Base-by-base conservation (phyloP, 2,113 vertebrate genomes). In the Irena cyanogastra region DNA sequence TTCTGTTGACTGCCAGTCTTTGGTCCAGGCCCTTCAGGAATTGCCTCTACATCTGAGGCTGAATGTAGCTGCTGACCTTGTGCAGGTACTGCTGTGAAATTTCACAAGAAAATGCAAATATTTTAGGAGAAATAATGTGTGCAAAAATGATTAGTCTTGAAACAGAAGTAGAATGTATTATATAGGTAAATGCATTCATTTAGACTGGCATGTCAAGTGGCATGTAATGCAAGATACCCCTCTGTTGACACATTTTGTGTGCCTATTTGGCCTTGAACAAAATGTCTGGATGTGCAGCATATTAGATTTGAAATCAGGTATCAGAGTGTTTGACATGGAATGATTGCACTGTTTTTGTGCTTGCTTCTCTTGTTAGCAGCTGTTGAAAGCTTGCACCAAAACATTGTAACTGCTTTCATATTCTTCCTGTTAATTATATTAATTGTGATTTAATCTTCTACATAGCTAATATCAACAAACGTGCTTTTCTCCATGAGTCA, bases 21-120 rank as follows among this genome's bases (percentile, higher is more conserved):
- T 99, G 87, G 98, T 98, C 63, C 97, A 96, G 66, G 98, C 95
- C 31, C 98, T 99, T 84, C 98, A 99, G 76, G 97, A 98, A 61
- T 79, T 99, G 76, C 99, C 99, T 69, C 96, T 99, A 2, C 98
- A 98, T 41, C 96, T 98, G 70, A 98, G 98, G 56, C 95, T 99
- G 78, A 98, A 99, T 66, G 95, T 99, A 92, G 98, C 98, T 96
- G 97, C 98, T 1, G 98, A 99, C 57, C 93, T 99, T 88, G 92
- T 99, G 53, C 98, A 99, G 99, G 99, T 99, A 97, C 96, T 84
- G 24, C 54, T 42, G 44, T 7, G 8, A 45, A 79, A 85, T 59
- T 71, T 72, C 82, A 64, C 35, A 52, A n/a, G 45, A 71, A 71
- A 77, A 49, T 42, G 35, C 16, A 86, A 60, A n/a, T 41, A 57